phyloP scores from a whole-genome alignment of 2,113 vertebrate species.

The Tychaedon coryphoeus region DNA sequence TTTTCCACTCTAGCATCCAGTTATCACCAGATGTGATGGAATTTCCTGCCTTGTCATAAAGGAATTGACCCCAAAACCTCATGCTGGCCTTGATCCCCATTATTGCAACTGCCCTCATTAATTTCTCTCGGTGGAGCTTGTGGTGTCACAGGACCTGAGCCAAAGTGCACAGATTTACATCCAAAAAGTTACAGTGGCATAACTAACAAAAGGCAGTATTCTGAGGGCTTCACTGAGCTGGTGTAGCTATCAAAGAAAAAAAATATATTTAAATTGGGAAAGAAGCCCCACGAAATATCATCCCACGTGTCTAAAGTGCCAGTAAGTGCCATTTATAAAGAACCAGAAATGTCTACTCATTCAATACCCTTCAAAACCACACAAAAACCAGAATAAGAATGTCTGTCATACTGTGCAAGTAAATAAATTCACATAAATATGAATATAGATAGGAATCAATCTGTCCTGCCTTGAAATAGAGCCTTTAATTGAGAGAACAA shows the following conservation, averaged over 20 bases:
- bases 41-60: not conserved
- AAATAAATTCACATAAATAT: constrained; percentile 22
- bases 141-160: not conserved
- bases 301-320: constrained; percentile 1
- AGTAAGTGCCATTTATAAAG: constrained; percentile 22
- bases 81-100: not conserved
- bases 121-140: not conserved
- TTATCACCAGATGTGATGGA: not conserved
- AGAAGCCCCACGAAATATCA: constrained; percentile 14
- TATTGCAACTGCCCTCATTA: not conserved
- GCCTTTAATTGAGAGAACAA: not conserved
- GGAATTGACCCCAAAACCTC: not conserved
- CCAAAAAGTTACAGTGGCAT: not conserved
- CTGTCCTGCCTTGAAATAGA: constrained; percentile 32
- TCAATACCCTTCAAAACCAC: constrained; percentile 31
- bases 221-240: not conserved
- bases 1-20: not conserved
- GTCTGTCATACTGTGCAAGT: not conserved
- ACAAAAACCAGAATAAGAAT: not conserved
- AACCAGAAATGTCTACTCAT: not conserved
- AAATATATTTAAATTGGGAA: not conserved
- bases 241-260: not conserved
- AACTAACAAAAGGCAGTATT: not conserved
- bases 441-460: constrained; percentile 15
- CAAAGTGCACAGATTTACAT: not conserved